These are phyloP conservation scores for Gallinago solitaria DNA, from an alignment of 2,797 vertebrate genomes.

Conservation along the genomic window DNA sequence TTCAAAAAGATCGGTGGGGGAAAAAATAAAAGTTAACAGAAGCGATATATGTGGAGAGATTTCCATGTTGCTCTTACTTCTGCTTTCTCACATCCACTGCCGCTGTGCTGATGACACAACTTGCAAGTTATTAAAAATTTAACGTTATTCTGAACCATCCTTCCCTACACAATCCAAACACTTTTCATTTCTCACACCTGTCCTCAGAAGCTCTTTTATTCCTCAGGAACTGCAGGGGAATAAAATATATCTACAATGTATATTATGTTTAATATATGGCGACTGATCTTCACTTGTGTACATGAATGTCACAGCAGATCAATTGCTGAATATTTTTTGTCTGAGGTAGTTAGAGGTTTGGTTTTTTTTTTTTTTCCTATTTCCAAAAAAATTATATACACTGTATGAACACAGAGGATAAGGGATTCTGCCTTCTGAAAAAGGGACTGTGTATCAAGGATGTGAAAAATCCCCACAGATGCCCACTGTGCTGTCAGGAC, in stretches of 20 bases:
- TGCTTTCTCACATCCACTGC: constrained; percentile 25
- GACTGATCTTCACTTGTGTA: constrained; percentile 2
- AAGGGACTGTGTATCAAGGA: background rate
- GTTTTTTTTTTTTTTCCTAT: background rate
- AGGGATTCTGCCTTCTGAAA: background rate
- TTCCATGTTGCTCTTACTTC: constrained; percentile 21
- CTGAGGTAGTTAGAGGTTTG: background rate
- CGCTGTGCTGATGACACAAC: constrained; percentile 47
- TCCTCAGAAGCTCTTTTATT: constrained; percentile 60
- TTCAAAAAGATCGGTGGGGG: constrained; percentile 1
- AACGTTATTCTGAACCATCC: constrained; percentile 37
- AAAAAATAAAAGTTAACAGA: background rate
- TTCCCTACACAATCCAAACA: constrained; percentile 32
- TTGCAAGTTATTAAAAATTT: constrained; percentile 62
- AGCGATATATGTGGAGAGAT: background rate
- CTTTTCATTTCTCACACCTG: constrained; percentile 67
- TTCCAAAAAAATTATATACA: background rate
- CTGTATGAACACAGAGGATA: background rate
- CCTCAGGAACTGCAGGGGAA: constrained; percentile 29
- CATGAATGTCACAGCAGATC: constrained; percentile 49
- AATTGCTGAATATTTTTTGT: constrained; percentile 29
- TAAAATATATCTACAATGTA: constrained; percentile 7
- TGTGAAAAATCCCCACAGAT: background rate
- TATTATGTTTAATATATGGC: background rate
- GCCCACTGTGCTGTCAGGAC: background rate